Evolutionary conservation across 2,888 invertebrate genomes (phyloP).

Genomic region (Drosophila buzzatii): DNA sequence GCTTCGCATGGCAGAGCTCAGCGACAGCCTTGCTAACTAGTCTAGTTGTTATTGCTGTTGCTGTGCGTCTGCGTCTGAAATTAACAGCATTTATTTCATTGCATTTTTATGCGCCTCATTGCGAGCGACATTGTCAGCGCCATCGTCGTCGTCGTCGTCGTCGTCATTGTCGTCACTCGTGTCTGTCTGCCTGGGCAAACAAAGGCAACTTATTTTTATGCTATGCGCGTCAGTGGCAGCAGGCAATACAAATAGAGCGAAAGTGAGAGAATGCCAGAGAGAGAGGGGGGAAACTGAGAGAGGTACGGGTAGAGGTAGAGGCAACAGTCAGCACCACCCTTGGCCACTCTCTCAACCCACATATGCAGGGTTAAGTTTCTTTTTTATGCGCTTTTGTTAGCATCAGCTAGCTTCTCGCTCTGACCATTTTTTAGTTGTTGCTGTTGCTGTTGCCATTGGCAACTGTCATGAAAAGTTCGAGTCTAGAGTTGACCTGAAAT

Average conservation of each 20-base stretch:
- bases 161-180: conserved; percentile 35
- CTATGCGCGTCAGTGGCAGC: conserved; percentile 69
- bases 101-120: conserved; percentile 65
- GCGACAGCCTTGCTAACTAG: conserved; percentile 27
- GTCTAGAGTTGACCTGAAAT: conserved; percentile 76
- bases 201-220: conserved; percentile 80
- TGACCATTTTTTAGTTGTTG: conserved; percentile 43
- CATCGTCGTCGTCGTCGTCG: neutral
- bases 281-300: neutral
- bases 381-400: conserved; percentile 73
- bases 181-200: conserved; percentile 50
- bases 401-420: conserved; percentile 53
- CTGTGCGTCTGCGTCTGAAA: conserved; percentile 64
- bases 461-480: conserved; percentile 76
- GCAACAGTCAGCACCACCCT: too few species aligned
- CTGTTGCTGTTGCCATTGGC: conserved; percentile 50
- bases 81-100: conserved; percentile 80
- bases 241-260: conserved; percentile 6
- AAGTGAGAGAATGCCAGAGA: neutral
- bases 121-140: conserved; percentile 39
- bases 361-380: conserved; percentile 65
- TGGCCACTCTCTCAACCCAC: conserved; percentile 8
- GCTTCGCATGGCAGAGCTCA: conserved; percentile 28
- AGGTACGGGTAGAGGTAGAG: too few species aligned
- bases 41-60: conserved; percentile 25